Evolutionary conservation across 2,888 invertebrate genomes (phyloP).

Genomic region (Serripes groenlandicus): DNA sequence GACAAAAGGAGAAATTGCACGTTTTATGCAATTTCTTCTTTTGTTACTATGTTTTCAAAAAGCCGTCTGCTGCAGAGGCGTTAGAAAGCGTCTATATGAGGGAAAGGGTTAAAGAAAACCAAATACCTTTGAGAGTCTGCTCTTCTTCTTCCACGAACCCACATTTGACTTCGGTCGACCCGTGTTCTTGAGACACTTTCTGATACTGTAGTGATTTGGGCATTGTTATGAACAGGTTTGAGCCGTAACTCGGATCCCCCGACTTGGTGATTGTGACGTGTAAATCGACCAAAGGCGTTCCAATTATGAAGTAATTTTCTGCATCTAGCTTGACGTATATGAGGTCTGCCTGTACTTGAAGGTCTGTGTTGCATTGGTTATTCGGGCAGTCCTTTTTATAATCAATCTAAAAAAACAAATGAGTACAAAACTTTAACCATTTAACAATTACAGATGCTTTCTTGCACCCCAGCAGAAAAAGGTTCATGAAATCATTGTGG

Average conservation of each 20-base stretch:
- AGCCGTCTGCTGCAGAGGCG: too few relatives aligned
- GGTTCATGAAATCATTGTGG: too few relatives aligned
- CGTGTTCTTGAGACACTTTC: constrained; percentile 48
- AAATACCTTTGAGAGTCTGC: too few relatives aligned
- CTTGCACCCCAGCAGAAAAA: too few relatives aligned
- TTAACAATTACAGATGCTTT: too few relatives aligned
- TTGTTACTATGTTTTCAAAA: too few relatives aligned
- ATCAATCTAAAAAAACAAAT: constrained; percentile 64
- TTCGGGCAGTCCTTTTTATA: constrained; percentile 72
- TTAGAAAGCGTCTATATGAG: too few relatives aligned
- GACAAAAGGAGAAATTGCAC: too few relatives aligned
- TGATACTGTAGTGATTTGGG: constrained; percentile 63
- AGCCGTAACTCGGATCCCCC: constrained; percentile 73
- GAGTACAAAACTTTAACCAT: too few relatives aligned
- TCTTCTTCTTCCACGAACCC: constrained; percentile 37
- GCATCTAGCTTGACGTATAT: constrained; percentile 30
- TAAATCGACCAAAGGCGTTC: constrained; percentile 66
- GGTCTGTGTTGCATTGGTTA: constrained; percentile 68
- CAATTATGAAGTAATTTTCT: constrained; percentile 60
- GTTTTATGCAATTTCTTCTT: too few relatives aligned
- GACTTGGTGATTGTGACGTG: constrained; percentile 68
- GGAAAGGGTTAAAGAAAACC: too few relatives aligned
- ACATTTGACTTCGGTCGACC: constrained; percentile 63
- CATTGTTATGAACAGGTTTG: constrained; percentile 68
- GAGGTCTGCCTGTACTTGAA: constrained; percentile 54